A percentile compares a stretch with the other conserved stretches of the same genome.
phyloP scores from a whole-genome alignment of 2,113 vertebrate genomes.

The Jaculus jaculus region DNA sequence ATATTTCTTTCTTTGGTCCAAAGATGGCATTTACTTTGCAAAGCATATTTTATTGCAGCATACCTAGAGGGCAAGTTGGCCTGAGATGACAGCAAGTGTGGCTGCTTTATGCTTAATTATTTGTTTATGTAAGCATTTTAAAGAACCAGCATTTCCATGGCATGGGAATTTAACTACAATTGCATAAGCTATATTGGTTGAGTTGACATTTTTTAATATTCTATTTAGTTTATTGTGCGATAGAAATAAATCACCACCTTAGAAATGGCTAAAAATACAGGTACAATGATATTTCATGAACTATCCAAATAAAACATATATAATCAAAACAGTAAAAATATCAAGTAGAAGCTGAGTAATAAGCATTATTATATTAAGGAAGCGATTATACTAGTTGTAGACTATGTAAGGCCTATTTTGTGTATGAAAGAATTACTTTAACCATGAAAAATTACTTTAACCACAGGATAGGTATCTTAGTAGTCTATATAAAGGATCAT shows the following conservation, averaged over 20 bases:
- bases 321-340: not conserved
- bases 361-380: not conserved
- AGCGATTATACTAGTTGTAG: not conserved
- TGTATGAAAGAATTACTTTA: not conserved
- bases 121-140: constrained; percentile 44
- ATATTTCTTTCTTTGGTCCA: not conserved
- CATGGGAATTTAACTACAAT: constrained; percentile 36
- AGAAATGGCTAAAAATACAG: constrained; percentile 2
- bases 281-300: not conserved
- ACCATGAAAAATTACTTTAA: not conserved
- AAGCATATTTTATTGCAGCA: not conserved
- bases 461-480: not conserved
- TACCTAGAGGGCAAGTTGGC: not conserved
- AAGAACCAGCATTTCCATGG: constrained; percentile 14
- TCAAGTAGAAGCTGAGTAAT: not conserved
- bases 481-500: not conserved
- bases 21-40: not conserved
- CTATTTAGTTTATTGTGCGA: constrained; percentile 4
- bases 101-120: not conserved
- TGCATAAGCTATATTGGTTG: not conserved
- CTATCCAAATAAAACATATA: not conserved
- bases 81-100: not conserved
- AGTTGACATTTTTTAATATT: not conserved
- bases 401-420: not conserved
- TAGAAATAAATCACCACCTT: not conserved